A percentile compares a stretch with the other conserved stretches of the same genome.
Conservation (phyloP, 2,797 vertebrate species). For the Bucorvus abyssinicus region DNA sequence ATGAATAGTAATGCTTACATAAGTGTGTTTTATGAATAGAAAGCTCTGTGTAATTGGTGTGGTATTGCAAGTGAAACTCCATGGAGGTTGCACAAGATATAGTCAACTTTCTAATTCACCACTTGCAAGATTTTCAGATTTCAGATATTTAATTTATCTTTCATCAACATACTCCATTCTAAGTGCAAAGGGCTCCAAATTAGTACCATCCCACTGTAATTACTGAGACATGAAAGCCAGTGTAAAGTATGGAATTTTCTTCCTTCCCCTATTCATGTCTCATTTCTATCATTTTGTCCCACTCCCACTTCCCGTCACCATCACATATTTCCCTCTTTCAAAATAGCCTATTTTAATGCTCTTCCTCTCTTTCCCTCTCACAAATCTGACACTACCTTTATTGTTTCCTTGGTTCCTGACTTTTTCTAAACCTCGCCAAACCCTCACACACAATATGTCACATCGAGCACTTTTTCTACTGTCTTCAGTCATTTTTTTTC, state of each 20-base stretch:
- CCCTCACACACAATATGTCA: neutral
- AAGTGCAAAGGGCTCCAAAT: neutral
- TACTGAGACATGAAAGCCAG: neutral
- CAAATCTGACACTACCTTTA: neutral
- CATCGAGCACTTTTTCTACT: neutral
- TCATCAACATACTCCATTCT: neutral
- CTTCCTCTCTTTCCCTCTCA: neutral
- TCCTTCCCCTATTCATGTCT: neutral
- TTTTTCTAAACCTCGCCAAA: neutral
- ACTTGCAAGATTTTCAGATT: conserved; percentile 44
- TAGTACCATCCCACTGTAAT: conserved; percentile 8
- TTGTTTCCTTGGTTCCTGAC: neutral
- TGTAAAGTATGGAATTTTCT: neutral
- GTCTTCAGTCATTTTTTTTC: neutral
- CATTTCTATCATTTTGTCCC: neutral
- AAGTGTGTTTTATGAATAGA: conserved; percentile 57
- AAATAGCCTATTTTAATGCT: neutral
- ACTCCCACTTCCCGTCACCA: neutral
- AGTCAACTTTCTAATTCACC: conserved; percentile 59
- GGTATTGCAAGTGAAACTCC: conserved; percentile 38
- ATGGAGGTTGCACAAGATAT: conserved; percentile 46
- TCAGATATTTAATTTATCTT: conserved; percentile 43
- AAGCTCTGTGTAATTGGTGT: conserved; percentile 57
- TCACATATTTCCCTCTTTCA: neutral
- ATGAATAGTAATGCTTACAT: conserved; percentile 57